Evolutionary conservation across 2,797 vertebrate genomes (phyloP).

Genomic region (Myotis vivesi): DNA sequence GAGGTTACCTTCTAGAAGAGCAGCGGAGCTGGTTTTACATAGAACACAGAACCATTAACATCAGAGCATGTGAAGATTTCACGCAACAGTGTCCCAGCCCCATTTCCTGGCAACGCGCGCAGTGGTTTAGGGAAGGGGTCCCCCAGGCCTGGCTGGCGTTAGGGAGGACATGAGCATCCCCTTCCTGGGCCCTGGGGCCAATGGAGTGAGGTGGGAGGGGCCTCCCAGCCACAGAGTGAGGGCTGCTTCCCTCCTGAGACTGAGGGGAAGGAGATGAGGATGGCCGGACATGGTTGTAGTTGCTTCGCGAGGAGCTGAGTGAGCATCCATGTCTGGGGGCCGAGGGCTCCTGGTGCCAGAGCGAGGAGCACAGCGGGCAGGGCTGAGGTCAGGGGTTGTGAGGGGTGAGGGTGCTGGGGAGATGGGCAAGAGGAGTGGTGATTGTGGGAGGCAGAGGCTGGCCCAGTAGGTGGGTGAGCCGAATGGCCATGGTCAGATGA

Average conservation of each 20-base stretch:
- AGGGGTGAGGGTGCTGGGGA: neutral
- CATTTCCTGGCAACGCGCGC: accelerated
- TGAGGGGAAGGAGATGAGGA: neutral
- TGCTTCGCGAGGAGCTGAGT: accelerated
- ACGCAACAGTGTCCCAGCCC: accelerated
- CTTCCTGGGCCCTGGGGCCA: neutral
- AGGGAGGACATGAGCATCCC: accelerated
- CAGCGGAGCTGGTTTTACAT: accelerated
- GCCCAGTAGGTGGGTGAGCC: neutral
- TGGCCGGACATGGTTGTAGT: accelerated
- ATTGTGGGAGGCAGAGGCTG: neutral
- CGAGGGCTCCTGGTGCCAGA: accelerated
- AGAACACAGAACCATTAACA: accelerated
- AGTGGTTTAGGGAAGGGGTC: neutral
- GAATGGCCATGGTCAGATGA: accelerated
- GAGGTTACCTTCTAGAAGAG: neutral
- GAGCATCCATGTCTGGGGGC: neutral
- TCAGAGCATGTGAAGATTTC: accelerated
- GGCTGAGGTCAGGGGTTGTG: neutral
- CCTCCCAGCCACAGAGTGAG: neutral
- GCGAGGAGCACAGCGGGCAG: no score
- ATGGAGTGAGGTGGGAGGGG: neutral
- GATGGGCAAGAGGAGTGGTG: neutral
- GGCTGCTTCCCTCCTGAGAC: neutral
- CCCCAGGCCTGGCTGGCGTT: neutral